phyloP scores from a whole-genome alignment of 2,113 vertebrate species.

The Gambusia holbrooki region DNA sequence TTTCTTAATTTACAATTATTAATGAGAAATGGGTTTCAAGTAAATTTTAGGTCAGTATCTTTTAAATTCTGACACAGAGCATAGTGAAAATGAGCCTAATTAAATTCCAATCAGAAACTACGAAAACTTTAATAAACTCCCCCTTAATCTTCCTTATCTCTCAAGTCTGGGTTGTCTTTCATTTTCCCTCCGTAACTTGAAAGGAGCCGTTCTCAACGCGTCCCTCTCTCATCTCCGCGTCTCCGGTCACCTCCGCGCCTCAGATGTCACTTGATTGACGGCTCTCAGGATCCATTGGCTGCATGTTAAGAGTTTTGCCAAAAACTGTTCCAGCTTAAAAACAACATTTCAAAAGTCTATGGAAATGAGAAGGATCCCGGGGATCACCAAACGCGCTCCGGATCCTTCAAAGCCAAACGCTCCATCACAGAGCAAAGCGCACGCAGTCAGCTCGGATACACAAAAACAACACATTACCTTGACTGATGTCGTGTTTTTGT shows the following conservation, averaged over 20 bases:
- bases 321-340: slow-evolving; percentile 39
- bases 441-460: slow-evolving; percentile 2
- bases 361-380: slow-evolving; percentile 45
- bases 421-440: slow-evolving; percentile 8
- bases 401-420: slow-evolving; percentile 17
- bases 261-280: slow-evolving; percentile 42
- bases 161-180: background rate
- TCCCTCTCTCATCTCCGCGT: background rate
- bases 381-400: slow-evolving; percentile 11
- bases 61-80: background rate
- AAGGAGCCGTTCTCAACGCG: background rate
- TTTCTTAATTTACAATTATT: background rate
- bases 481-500: background rate
- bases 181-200: background rate
- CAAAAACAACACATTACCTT: background rate
- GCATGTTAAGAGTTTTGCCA: background rate
- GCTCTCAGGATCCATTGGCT: slow-evolving; percentile 3
- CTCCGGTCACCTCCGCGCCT: slow-evolving; percentile 2
- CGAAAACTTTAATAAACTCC: background rate
- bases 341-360: slow-evolving; percentile 54
- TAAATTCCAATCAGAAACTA: background rate
- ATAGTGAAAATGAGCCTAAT: background rate
- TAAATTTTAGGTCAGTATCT: background rate
- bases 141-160: background rate
- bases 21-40: background rate